These are phyloP conservation scores for Bostrychus sinensis DNA, from an alignment of 2,113 vertebrate species.

Conservation along the genomic window DNA sequence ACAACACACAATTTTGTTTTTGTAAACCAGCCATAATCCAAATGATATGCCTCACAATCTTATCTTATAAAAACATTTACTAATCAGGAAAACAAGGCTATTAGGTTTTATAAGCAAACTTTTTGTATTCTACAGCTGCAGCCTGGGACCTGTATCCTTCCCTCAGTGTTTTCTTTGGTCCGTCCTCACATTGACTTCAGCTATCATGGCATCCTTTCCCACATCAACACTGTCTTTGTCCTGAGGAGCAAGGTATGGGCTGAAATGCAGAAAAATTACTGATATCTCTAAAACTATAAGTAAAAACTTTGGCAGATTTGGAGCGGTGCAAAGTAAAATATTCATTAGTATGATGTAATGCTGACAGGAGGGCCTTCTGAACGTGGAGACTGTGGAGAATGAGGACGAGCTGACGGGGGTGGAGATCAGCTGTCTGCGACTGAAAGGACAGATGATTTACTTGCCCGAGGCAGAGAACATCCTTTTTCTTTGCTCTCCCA, in stretches of 20 bases:
- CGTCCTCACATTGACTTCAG: slow-evolving; percentile 98
- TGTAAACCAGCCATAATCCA: background rate
- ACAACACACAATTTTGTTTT: background rate
- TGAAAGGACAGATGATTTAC: slow-evolving; percentile 99
- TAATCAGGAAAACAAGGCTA: background rate
- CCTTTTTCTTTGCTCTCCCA: slow-evolving; percentile 98
- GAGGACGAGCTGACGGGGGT: slow-evolving; percentile 96
- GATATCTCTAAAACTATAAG: slow-evolving; percentile 12
- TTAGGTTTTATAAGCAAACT: background rate
- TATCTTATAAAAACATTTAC: background rate
- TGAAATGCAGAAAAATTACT: background rate
- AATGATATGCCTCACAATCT: background rate
- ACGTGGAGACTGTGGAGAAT: slow-evolving; percentile 93
- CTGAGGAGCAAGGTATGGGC: slow-evolving; percentile 93
- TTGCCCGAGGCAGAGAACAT: slow-evolving; percentile 98
- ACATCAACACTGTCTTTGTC: slow-evolving; percentile 99
- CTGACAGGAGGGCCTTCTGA: slow-evolving; percentile 91
- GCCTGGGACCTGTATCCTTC: slow-evolving; percentile 91
- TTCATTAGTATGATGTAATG: slow-evolving; percentile 59
- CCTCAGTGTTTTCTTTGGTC: slow-evolving; percentile 96
- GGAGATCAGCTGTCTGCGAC: slow-evolving; percentile 95
- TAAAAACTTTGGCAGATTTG: slow-evolving; percentile 27
- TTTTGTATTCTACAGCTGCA: slow-evolving; percentile 83
- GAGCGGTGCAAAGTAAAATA: slow-evolving; percentile 53
- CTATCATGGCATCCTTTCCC: slow-evolving; percentile 97